Conservation (phyloP, 2,888 invertebrate genomes). For the Acholoe squamosa region DNA sequence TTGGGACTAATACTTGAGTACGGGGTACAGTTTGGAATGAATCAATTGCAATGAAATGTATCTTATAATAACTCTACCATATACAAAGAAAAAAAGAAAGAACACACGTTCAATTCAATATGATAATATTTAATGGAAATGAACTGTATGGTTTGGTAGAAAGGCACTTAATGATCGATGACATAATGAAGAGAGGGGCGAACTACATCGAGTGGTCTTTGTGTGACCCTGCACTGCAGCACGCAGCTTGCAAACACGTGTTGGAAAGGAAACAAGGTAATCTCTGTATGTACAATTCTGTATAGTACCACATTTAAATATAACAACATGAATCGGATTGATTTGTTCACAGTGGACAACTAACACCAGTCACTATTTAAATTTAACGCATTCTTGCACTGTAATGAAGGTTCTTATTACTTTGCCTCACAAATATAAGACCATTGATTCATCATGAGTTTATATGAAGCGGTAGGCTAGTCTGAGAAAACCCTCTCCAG, state of each 20-base stretch:
- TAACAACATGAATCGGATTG: conserved; percentile 20
- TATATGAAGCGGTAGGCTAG: too few relatives aligned
- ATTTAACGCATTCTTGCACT: too few relatives aligned
- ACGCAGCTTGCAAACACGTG: neutral
- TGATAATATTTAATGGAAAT: conserved; percentile 62
- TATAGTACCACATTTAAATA: conserved; percentile 41
- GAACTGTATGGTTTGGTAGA: conserved; percentile 53
- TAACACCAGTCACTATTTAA: conserved; percentile 7
- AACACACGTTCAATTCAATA: conserved; percentile 47
- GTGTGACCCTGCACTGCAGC: neutral
- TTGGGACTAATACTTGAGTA: too few relatives aligned
- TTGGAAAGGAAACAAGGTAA: neutral
- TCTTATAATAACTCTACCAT: neutral
- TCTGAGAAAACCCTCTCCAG: too few relatives aligned
- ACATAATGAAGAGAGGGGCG: conserved; percentile 52
- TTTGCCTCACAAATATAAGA: too few relatives aligned
- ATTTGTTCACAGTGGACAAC: neutral
- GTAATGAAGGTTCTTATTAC: too few relatives aligned
- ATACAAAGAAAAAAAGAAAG: neutral
- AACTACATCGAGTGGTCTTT: conserved; percentile 29
- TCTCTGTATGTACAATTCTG: conserved; percentile 52
- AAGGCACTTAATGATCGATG: conserved; percentile 59
- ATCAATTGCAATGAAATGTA: too few relatives aligned
- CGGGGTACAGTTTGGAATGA: too few relatives aligned
- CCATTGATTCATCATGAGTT: too few relatives aligned